A percentile compares a stretch with the other conserved stretches of the same genome.
These are phyloP conservation scores for Bovichtus diacanthus DNA, from an alignment of 2,797 vertebrate species.

Conservation along the genomic window DNA sequence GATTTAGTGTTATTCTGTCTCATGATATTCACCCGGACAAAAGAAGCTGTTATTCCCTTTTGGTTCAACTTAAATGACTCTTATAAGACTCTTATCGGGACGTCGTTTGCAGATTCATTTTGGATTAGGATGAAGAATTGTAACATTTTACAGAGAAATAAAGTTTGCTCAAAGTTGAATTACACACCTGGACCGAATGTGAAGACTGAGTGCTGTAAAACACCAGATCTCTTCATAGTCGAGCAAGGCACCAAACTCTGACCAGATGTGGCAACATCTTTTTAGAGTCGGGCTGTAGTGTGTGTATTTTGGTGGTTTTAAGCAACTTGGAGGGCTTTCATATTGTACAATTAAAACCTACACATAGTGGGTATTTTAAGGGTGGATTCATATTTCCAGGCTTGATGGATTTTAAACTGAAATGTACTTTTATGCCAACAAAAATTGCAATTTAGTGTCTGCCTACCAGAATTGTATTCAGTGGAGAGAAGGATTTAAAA, in stretches of 20 bases:
- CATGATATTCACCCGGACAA: slow-evolving; percentile 27
- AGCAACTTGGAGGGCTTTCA: too few species aligned
- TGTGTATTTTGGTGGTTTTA: slow-evolving; percentile 3
- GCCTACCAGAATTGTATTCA: neutral
- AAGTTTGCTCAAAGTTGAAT: neutral
- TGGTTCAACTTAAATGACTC: neutral
- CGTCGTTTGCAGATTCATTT: neutral
- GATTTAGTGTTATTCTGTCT: slow-evolving; percentile 40
- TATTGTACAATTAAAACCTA: neutral
- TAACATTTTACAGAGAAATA: neutral
- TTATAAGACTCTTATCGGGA: neutral
- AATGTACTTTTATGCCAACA: too few species aligned
- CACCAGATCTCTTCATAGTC: neutral
- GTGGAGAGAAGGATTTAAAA: neutral
- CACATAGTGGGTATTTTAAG: neutral
- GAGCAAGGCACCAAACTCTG: too few species aligned
- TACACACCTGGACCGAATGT: neutral
- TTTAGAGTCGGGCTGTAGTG: too few species aligned
- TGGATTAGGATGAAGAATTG: neutral
- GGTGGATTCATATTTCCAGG: neutral
- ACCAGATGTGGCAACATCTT: too few species aligned
- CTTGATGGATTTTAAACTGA: neutral
- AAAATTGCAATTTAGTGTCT: too few species aligned
- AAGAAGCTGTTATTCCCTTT: slow-evolving; percentile 15
- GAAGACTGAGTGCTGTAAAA: neutral